Evolutionary conservation across 2,888 invertebrate genomes (phyloP), one percentile per base, ranked within the genome.

Genomic region (Palloptera scutellata): DNA sequence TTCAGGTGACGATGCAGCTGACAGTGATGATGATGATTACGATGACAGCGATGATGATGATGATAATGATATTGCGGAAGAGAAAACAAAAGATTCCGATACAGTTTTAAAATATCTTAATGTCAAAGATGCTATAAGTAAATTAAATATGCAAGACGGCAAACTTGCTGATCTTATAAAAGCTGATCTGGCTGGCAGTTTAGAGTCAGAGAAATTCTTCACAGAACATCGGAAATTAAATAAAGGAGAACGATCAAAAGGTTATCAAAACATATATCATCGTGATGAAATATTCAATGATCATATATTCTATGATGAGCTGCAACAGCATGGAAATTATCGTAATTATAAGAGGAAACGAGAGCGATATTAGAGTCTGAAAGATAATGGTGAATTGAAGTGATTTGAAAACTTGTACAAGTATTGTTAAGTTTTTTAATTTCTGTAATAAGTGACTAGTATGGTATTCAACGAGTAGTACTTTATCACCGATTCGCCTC

Each of bases 301-400:
- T 79, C 94, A 93, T 82, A 93, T 93, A 80, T 94, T 94, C 86
- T 94, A 94, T 85, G 94, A 94, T 78, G 93, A 94, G 82, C 89
- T 90, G 79, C 91, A 93, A 81, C 91, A 92, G 78, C 91, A 91
- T 20, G 94, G 94, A 0, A 89, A 92, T 77, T 92, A 93, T 80
- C 87, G 88, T 79, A 92, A 92, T 77, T 90, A 91, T 77, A 92
- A 92, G 1, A 70, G 68, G 58, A 61, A 58, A 57, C 52, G 88
- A 90, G 81, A 68, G 40, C 51, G 15, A 1, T 10, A 53, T 8
- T 63, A 45, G 13, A 10, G n/a, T 42, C n/a, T 59, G 19, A 59
- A 40, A 20, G 2, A 30, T 4, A 30, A 30, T 30, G 3, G 2
- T 30, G 6, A 30, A 30, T 30, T 30, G 2, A 30, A 30, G 30